A percentile compares a stretch with the other conserved stretches of the same genome.
phyloP scores from a whole-genome alignment of 2,888 invertebrate genomes.

The Fragum whitleyi region DNA sequence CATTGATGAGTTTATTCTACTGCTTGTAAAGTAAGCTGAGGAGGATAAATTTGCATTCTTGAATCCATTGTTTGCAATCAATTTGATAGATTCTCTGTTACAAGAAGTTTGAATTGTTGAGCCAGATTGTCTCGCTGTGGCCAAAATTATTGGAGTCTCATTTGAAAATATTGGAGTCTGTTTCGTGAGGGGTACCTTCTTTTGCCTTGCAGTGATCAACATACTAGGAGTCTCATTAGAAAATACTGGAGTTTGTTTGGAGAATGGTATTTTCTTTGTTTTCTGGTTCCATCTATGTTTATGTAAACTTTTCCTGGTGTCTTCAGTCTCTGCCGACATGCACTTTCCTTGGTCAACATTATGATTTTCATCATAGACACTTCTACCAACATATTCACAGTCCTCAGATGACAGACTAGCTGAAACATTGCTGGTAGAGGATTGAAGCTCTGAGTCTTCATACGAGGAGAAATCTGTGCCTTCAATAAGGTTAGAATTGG shows the following conservation, averaged over 20 bases:
- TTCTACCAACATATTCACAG: not conserved
- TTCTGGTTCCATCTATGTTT: not conserved
- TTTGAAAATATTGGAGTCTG: constrained; percentile 45
- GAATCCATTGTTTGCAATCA: constrained; percentile 33
- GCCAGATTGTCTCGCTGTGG: constrained; percentile 52
- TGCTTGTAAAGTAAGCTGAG: constrained; percentile 44
- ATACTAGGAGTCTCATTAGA: constrained; percentile 56
- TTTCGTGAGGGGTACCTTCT: constrained; percentile 32
- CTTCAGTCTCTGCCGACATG: not conserved
- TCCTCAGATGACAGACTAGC: not conserved
- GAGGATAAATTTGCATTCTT: constrained; percentile 15
- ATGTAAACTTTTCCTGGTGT: not conserved
- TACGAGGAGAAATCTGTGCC: not conserved
- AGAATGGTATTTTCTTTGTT: constrained; percentile 29
- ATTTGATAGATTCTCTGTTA: constrained; percentile 47
- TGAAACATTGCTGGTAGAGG: not conserved
- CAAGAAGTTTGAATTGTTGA: constrained; percentile 51
- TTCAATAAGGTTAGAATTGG: not conserved
- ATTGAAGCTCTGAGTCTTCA: constrained; percentile 1
- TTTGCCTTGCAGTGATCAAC: constrained; percentile 51
- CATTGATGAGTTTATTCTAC: not conserved
- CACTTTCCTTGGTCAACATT: not conserved
- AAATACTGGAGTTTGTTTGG: constrained; percentile 42
- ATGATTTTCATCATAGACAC: not conserved
- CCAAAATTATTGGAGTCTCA: constrained; percentile 57